Conservation (phyloP, 2,113 vertebrate genomes). For the Galeopterus variegatus region DNA sequence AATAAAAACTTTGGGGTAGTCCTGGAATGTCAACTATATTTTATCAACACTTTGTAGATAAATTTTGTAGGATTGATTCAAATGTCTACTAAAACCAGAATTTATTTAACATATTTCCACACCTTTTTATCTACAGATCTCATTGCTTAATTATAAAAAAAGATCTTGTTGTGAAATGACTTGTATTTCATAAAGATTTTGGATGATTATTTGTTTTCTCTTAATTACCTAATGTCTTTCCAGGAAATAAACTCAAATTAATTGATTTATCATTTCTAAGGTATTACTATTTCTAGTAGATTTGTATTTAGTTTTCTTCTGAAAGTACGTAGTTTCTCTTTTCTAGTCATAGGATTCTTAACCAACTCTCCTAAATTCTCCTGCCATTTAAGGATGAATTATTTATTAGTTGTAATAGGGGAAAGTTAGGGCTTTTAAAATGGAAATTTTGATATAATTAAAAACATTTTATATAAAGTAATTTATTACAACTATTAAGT, state of each 20-base stretch:
- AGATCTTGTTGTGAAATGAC: neutral
- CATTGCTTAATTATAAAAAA: conserved; percentile 12
- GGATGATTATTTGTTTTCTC: neutral
- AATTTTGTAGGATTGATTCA: neutral
- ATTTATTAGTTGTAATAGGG: neutral
- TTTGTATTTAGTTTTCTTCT: neutral
- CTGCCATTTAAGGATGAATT: conserved; percentile 15
- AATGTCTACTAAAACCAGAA: neutral
- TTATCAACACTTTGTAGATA: neutral
- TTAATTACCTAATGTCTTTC: neutral
- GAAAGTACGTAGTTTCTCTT: neutral
- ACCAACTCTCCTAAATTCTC: neutral
- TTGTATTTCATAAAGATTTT: neutral
- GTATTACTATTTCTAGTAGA: neutral
- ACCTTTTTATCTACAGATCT: neutral
- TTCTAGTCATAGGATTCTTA: neutral
- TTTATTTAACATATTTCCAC: neutral
- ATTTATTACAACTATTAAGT: neutral
- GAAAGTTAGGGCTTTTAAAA: neutral
- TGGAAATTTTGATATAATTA: neutral
- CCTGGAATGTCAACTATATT: neutral
- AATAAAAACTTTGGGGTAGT: neutral
- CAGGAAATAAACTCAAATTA: neutral
- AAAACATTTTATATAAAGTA: neutral
- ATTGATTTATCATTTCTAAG: neutral